Evolutionary conservation across 2,113 vertebrate species (phyloP), one percentile per base, ranked within the genome.

Genomic region (Myotis davidii): DNA sequence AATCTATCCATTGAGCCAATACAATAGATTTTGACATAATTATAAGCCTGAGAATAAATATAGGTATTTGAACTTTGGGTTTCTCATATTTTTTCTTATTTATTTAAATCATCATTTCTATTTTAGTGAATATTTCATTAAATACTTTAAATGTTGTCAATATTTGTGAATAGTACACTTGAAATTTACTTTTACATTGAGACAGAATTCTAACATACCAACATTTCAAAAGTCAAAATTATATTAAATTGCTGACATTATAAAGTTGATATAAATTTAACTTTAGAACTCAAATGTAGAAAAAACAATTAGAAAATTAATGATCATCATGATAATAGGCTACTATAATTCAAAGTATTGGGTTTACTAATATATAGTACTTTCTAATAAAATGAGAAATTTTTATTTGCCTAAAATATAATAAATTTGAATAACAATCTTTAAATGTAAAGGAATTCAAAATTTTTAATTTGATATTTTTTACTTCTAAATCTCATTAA

Each of bases 1-100:
- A 59, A 59, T 9, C 56, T 59, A 59, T 20, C 3, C 56, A 59
- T 21, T 59, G 56, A 59, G 21, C 56, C 56, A 59, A 59, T 92
- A 94, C 61, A 96, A 88, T 94, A 85, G 88, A 93, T 88, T 96
- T 95, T 96, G 96, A 92, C 92, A 94, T 88, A 67, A 93, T 67
- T 65, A 64, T 85, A 88, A 54, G 73, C 67, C 94, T 90, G 59
- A 96, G 95, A 97, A 94, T 96, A 97, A 96, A 97, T 95, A 90
- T 42, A 95, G 42, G 1, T 81, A 32, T 79, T 90, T 96, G 85
- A 96, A 96, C 92, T 92, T 54, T 88, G n/a, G 18, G 65, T 92
- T 92, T 88, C 48, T 94, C 92, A 92, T 94, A 88, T 82, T 96
- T 95, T 95, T 92, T 90, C 65, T 77, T 87, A 90, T 91, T 91